A percentile compares a stretch with the other conserved stretches of the same genome.
Conservation (phyloP, 2,888 invertebrate genomes). For the Himalopsyche kuldschensis region DNA sequence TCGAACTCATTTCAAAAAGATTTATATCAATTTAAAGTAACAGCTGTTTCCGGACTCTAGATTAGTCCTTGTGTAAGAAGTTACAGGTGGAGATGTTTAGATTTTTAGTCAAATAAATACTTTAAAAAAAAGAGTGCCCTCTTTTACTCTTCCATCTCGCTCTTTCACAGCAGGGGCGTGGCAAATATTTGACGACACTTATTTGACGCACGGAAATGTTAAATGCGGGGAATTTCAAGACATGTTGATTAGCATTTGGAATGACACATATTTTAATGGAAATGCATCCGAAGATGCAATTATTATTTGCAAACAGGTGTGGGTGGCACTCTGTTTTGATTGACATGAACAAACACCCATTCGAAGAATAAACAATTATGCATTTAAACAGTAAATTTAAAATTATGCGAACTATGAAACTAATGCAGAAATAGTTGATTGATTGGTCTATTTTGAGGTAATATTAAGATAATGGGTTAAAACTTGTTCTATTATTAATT, state of each 20-base stretch:
- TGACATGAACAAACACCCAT: background rate
- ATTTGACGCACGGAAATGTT: no score
- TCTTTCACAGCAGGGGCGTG: no score
- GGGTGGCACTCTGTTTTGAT: background rate
- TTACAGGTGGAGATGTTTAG: no score
- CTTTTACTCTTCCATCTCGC: no score
- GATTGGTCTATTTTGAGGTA: background rate
- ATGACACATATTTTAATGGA: slow-evolving; percentile 28
- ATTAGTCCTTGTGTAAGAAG: no score
- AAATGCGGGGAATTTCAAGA: background rate
- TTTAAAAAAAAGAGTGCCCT: no score
- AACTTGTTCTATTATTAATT: no score
- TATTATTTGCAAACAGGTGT: slow-evolving; percentile 9
- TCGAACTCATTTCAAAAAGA: no score
- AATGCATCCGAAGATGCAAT: slow-evolving; percentile 14
- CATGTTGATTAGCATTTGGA: slow-evolving; percentile 24
- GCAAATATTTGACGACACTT: no score
- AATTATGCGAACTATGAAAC: background rate
- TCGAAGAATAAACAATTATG: background rate
- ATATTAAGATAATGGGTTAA: background rate
- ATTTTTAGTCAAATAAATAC: no score
- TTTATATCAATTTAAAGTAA: no score
- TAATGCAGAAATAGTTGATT: background rate
- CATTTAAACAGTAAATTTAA: background rate
- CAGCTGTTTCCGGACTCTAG: no score